Evolutionary conservation across 35 echinoderm and acorn worm genomes (phyloP).

Genomic region (Anneissia japonica): DNA sequence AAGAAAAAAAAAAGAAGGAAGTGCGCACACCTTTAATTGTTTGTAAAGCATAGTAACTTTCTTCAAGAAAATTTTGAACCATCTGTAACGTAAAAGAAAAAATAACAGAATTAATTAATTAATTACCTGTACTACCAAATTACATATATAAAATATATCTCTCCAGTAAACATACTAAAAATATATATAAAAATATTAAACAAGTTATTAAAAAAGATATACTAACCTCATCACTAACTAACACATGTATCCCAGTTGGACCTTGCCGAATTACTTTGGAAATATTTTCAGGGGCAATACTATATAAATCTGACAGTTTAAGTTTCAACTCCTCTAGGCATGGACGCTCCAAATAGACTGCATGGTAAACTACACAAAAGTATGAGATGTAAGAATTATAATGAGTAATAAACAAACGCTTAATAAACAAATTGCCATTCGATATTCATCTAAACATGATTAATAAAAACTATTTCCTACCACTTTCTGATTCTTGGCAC

Average conservation of each 20-base stretch:
- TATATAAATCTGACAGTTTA: conserved; percentile 71
- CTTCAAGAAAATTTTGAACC: conserved; percentile 77
- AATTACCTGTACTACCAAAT: background rate
- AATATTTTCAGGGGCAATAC: conserved; percentile 51
- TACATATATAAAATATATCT: background rate
- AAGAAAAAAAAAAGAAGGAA: background rate
- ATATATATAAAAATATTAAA: background rate
- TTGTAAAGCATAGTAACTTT: conserved; percentile 64
- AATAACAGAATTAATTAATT: background rate
- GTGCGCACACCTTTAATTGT: conserved; percentile 52
- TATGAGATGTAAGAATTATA: background rate
- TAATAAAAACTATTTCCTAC: conserved; percentile 20
- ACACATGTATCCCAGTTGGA: conserved; percentile 74
- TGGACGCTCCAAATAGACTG: conserved; percentile 78
- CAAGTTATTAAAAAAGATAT: background rate
- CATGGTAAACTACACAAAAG: conserved; percentile 77
- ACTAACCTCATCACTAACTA: conserved; percentile 84
- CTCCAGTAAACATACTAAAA: background rate
- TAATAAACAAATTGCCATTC: too few relatives aligned
- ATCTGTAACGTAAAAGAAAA: conserved; percentile 38
- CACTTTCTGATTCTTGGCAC: conserved; percentile 93
- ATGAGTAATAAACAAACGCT: too few relatives aligned
- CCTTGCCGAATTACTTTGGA: conserved; percentile 79
- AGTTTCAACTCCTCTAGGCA: conserved; percentile 50
- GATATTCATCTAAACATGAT: background rate